Evolutionary conservation across 2,797 vertebrate genomes (phyloP).

Genomic region (Hydrophis major): DNA sequence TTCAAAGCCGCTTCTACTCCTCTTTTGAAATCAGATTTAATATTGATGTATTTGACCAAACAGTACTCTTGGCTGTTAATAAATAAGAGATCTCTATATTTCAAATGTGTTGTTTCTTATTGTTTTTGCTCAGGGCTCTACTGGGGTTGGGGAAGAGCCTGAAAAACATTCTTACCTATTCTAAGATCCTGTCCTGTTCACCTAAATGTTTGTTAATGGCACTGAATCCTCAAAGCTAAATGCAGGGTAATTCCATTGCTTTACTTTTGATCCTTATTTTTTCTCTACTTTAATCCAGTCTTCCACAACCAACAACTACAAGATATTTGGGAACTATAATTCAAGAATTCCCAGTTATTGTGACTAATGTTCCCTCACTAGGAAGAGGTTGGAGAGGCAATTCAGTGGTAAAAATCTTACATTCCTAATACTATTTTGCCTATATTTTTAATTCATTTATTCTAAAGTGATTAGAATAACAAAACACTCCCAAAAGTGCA

Average conservation of each 20-base stretch:
- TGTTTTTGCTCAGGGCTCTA: background rate
- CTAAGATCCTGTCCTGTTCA: background rate
- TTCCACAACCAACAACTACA: background rate
- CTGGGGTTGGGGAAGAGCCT: too few relatives aligned
- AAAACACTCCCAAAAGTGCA: background rate
- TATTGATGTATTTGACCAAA: conserved; percentile 57
- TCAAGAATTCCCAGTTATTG: background rate
- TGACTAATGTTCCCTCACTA: background rate
- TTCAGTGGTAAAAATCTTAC: background rate
- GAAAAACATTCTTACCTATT: background rate
- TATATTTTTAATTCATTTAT: background rate
- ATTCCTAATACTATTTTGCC: background rate
- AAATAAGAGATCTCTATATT: conserved; percentile 60
- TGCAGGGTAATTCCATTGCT: background rate
- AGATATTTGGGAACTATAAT: background rate
- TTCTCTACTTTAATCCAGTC: background rate
- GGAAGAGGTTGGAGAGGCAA: background rate
- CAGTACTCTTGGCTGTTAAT: conserved; percentile 48
- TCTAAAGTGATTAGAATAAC: background rate
- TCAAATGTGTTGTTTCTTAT: conserved; percentile 39
- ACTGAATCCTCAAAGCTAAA: background rate
- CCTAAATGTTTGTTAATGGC: background rate
- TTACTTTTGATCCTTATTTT: background rate
- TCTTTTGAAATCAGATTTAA: conserved; percentile 58
- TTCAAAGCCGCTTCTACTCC: conserved; percentile 39